Conservation (phyloP, 2,797 vertebrate species). For the Hypotaenidia philippensis region DNA sequence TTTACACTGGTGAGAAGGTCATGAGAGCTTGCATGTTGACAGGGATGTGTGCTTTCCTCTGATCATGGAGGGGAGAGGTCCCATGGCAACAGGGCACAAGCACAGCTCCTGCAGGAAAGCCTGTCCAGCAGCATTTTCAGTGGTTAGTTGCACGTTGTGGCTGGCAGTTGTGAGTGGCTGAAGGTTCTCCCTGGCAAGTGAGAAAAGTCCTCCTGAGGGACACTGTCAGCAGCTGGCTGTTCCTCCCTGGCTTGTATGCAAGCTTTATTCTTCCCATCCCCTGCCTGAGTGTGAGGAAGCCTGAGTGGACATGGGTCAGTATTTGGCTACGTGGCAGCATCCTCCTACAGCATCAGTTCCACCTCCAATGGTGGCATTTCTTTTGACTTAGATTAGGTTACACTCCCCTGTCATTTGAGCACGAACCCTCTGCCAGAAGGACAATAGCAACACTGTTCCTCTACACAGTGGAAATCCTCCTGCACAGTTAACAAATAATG, state of each 20-base stretch:
- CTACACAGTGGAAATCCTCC: not conserved
- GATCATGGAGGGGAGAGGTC: not conserved
- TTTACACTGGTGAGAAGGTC: not conserved
- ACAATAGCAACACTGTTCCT: not conserved
- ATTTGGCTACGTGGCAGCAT: not conserved
- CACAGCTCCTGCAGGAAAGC: slow-evolving; percentile 77
- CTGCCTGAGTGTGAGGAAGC: not conserved
- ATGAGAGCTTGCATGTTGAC: accelerated
- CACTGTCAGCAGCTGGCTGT: slow-evolving; percentile 74
- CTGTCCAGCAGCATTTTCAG: slow-evolving; percentile 75
- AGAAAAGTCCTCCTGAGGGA: slow-evolving; percentile 83
- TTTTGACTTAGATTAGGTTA: not conserved
- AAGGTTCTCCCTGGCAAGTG: slow-evolving; percentile 36
- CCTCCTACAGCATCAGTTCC: not conserved
- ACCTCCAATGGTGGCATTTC: not conserved
- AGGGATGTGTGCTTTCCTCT: accelerated
- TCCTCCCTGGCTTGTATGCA: not conserved
- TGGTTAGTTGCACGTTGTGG: slow-evolving; percentile 84
- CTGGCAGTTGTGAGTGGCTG: slow-evolving; percentile 79
- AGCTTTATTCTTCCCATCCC: slow-evolving; percentile 10
- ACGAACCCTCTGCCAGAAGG: not conserved
- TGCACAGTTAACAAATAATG: not conserved
- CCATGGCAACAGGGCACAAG: slow-evolving; percentile 78
- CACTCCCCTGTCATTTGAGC: not conserved
- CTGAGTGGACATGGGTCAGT: not conserved